phyloP scores from a whole-genome alignment of 2,797 vertebrate genomes.

The Synaphobranchus kaupii region DNA sequence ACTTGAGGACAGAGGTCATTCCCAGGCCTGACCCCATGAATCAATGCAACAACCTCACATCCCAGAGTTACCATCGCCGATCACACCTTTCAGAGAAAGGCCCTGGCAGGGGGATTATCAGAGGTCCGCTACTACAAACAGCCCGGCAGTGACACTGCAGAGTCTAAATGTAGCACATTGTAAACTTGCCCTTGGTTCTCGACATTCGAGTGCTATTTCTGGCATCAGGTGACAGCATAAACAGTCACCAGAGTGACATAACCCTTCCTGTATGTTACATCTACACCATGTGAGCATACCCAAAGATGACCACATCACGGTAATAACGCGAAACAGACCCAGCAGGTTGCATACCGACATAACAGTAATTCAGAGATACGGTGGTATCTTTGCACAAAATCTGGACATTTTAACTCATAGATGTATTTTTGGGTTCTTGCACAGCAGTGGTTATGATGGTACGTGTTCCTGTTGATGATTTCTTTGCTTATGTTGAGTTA shows the following conservation, averaged over 20 bases:
- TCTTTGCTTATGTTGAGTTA: neutral
- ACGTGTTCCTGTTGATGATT: neutral
- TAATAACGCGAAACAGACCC: neutral
- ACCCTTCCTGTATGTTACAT: neutral
- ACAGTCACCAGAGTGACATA: neutral
- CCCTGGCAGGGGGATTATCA: neutral
- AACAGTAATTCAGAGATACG: neutral
- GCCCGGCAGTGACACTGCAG: neutral
- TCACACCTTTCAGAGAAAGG: neutral
- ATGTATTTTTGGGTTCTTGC: neutral
- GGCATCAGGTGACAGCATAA: neutral
- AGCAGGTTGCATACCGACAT: neutral
- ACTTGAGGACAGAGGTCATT: neutral
- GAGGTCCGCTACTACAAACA: neutral
- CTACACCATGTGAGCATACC: neutral
- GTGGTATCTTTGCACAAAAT: no score
- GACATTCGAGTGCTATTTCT: neutral
- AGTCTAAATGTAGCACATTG: neutral
- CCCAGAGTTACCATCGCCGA: neutral
- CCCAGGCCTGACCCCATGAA: conserved; percentile 36
- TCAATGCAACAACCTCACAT: conserved; percentile 11
- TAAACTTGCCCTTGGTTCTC: neutral
- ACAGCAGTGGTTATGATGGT: neutral
- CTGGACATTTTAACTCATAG: neutral
- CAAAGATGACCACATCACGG: neutral